Evolutionary conservation across 2,888 invertebrate species (phyloP), one percentile per base, ranked within the genome.

Genomic region (Pyrochroa serraticornis): DNA sequence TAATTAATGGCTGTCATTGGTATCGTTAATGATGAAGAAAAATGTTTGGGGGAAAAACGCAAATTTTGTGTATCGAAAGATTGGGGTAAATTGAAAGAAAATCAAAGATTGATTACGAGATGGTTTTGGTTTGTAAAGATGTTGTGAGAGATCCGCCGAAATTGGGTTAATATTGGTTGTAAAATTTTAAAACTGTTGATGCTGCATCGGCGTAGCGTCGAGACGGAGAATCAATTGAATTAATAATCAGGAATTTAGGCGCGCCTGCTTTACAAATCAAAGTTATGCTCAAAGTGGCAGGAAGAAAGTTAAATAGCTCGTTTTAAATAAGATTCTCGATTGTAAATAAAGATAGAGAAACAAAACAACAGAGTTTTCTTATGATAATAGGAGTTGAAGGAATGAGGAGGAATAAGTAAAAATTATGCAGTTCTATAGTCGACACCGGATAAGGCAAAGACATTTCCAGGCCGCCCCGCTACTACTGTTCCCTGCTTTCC

Each of bases 401-500:
- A 58, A 62, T 47, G 54, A 41, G 44, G 44, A 47, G 45, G 56
- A 63, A 59, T 58, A 63, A 63, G 62, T 61, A 62, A 63, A 65
- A 65, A 63, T 63, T 63, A 63, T 65, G 59, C 65, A 57, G 54
- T 65, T 59, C 57, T 38, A 50, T 58, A 38, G 60, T 39, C 39
- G 56, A 56, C 53, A 54, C 38, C 38, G 49, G 50, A 52, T 60
- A 33, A 60, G 32, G 53, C 36, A 50, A 42, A 50, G 48, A 61
- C 55, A 55, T 58, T 61, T 58, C 34, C 43, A 38, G 43, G 42
- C 8, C 49, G 13, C 51, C 58, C 42, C 44, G n/a, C 52, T 48
- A 37, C 53, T 42, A 32, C 51, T 59, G 41, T 58, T 57, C 58
- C 34, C 47, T 45, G 53, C 51, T 63, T 62, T 60, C 52, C 57